A percentile compares a stretch with the other conserved stretches of the same genome.
Evolutionary conservation across 2,113 vertebrate genomes (phyloP).

Genomic region (Lontra canadensis): DNA sequence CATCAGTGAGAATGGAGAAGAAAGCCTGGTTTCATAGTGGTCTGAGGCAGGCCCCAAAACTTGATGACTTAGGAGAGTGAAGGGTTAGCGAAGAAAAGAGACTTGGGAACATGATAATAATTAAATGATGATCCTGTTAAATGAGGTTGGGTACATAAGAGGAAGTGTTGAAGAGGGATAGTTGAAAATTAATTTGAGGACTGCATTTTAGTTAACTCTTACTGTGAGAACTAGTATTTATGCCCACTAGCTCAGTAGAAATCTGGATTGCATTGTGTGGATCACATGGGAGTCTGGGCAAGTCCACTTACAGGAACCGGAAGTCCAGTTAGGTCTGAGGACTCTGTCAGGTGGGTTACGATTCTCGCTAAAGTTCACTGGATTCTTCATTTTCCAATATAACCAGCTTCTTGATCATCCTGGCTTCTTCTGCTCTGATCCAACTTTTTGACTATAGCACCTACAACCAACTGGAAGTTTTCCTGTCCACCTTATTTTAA

Average conservation of each 20-base stretch:
- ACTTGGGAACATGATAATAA: background rate
- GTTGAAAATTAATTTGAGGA: background rate
- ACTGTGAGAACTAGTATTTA: background rate
- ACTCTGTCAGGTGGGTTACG: background rate
- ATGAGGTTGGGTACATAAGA: background rate
- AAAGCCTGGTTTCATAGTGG: background rate
- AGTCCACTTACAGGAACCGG: background rate
- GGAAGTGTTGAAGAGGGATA: background rate
- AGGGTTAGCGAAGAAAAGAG: background rate
- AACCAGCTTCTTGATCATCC: background rate
- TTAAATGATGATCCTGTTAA: background rate
- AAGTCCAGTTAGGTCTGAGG: background rate
- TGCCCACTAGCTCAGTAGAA: background rate
- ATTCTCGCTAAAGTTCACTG: background rate
- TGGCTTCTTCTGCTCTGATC: background rate
- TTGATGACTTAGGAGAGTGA: background rate
- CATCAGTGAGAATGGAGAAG: background rate
- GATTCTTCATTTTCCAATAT: background rate
- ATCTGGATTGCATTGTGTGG: rapidly evolving
- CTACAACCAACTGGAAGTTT: background rate
- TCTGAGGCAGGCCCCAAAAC: background rate
- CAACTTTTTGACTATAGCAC: background rate
- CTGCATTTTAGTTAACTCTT: background rate
- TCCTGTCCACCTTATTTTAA: background rate
- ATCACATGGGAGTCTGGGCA: background rate